These are phyloP conservation scores for Dicyrtomina minuta DNA, from an alignment of 2,888 invertebrate genomes.

Conservation along the genomic window DNA sequence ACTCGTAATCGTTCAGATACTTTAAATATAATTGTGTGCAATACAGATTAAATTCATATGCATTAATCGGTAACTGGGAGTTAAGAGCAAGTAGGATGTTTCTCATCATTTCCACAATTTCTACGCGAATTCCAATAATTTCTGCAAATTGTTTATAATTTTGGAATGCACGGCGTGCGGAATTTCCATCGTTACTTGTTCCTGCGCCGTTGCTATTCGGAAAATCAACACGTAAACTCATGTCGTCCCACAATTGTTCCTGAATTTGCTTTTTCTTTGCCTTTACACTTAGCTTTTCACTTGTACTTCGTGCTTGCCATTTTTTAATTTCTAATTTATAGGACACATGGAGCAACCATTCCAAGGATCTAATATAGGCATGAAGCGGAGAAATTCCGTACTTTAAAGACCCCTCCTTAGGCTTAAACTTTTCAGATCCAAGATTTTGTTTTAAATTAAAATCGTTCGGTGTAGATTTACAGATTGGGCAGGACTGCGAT, in stretches of 20 bases:
- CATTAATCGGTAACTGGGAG: conserved; percentile 27
- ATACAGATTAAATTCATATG: conserved; percentile 21
- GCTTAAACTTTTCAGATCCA: neutral
- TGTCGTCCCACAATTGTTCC: neutral
- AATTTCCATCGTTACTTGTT: conserved; percentile 36
- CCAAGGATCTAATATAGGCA: conserved; percentile 22
- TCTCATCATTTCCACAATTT: conserved; percentile 18
- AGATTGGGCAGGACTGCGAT: conserved; percentile 27
- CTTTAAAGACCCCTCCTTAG: neutral
- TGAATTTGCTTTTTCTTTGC: conserved; percentile 18
- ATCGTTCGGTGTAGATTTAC: conserved; percentile 2
- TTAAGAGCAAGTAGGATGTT: conserved; percentile 25
- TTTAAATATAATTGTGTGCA: neutral
- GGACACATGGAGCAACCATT: conserved; percentile 23
- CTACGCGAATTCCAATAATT: conserved; percentile 20
- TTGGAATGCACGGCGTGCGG: conserved; percentile 26
- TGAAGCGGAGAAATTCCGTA: conserved; percentile 20
- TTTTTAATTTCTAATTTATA: conserved; percentile 14
- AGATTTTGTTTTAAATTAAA: conserved; percentile 10
- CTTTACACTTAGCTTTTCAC: conserved; percentile 4
- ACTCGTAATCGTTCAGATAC: conserved; percentile 23
- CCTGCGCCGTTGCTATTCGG: conserved; percentile 24
- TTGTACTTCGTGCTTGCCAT: conserved; percentile 1
- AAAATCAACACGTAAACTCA: conserved; percentile 22
- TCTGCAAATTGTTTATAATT: conserved; percentile 18